Percentiles rank a stretch among this genome's conserved stretches.
Conservation (phyloP, 92 coral and sea anemone species). For the Isaurus tuberculatus region DNA sequence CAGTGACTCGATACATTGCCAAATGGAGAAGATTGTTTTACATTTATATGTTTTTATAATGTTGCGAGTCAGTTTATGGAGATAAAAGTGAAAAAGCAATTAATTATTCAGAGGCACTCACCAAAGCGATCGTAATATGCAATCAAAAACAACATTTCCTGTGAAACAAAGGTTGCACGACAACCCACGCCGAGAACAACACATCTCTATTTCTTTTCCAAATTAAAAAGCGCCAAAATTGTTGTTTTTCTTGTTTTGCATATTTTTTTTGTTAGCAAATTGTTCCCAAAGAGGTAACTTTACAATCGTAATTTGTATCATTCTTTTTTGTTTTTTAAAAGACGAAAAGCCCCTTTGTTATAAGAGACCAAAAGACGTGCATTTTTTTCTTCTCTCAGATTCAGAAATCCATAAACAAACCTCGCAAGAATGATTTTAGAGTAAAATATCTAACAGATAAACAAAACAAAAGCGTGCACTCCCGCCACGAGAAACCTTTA, state of each 20-base stretch:
- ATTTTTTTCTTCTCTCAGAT: background rate
- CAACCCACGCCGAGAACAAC: constrained; percentile 14
- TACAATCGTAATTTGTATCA: background rate
- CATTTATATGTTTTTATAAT: constrained; percentile 10
- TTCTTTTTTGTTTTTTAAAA: background rate
- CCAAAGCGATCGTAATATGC: constrained; percentile 24
- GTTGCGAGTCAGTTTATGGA: constrained; percentile 17
- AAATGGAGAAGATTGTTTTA: background rate
- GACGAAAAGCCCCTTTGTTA: background rate
- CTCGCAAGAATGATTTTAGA: background rate
- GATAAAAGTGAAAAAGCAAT: background rate
- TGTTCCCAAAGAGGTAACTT: background rate
- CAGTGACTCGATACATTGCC: constrained; percentile 13
- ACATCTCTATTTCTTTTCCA: background rate
- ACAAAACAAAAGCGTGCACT: background rate
- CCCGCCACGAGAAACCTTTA: background rate
- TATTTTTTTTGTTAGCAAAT: background rate
- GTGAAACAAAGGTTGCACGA: background rate
- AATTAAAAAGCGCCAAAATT: background rate
- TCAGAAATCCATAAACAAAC: background rate
- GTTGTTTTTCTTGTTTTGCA: background rate
- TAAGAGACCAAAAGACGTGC: background rate
- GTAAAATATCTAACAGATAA: background rate
- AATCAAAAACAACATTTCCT: constrained; percentile 31
- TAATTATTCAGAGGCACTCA: constrained; percentile 22